These are phyloP conservation scores for Parauchenoglanis ngamensis DNA, from an alignment of 2,797 vertebrate species.

Conservation along the genomic window DNA sequence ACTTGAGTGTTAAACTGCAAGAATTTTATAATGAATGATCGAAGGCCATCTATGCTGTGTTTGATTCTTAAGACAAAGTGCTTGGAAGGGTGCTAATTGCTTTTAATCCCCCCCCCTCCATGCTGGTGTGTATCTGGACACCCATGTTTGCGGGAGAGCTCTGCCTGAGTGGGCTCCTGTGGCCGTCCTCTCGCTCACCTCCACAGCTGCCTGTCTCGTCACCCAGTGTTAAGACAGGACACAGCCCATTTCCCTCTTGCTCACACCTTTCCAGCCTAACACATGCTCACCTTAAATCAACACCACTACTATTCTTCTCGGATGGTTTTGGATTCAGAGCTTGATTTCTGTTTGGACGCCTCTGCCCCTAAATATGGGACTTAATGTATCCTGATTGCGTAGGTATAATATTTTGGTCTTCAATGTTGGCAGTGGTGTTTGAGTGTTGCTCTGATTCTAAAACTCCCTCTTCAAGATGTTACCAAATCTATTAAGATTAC, in stretches of 20 bases:
- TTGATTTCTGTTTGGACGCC: not conserved
- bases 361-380: not conserved
- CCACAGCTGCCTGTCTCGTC: constrained; percentile 79
- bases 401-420: constrained; percentile 4
- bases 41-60: constrained; percentile 74
- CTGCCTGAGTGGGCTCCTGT: constrained; percentile 65
- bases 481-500: constrained; percentile 3
- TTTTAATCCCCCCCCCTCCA: constrained; percentile 68
- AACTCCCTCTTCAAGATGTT: not conserved
- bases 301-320: not conserved
- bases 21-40: constrained; percentile 39
- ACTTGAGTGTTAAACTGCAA: not conserved
- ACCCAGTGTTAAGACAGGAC: constrained; percentile 62
- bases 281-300: not conserved
- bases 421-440: not conserved
- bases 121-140: constrained; percentile 24
- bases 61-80: constrained; percentile 81
- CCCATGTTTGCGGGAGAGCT: constrained; percentile 62
- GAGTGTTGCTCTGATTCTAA: not conserved
- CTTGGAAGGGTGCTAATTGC: constrained; percentile 81
- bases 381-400: not conserved
- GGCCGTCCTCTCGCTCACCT: constrained; percentile 79
- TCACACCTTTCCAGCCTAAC: constrained; percentile 36
- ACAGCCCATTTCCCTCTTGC: constrained; percentile 58
- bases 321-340: not conserved